Evolutionary conservation across 2,113 vertebrate species (phyloP), one percentile per base, ranked within the genome.

Genomic region (Setophaga petechia): DNA sequence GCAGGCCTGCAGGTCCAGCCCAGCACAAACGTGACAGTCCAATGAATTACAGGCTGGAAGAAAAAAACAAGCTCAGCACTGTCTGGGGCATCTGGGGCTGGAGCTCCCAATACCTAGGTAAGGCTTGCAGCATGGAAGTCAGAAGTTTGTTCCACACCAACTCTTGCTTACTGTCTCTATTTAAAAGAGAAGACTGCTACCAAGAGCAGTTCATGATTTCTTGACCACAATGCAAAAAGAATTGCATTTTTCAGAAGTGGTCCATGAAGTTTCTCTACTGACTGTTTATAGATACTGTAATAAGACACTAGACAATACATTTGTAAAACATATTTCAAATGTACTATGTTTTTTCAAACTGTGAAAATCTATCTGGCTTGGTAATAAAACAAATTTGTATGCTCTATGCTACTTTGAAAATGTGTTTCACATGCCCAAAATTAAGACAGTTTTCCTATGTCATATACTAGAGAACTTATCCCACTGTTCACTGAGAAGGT

Each of bases 341-440:
- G 97, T 97, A 97, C 97, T 97, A 97, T 62, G 37, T 94, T 88
- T 84, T 72, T 94, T 93, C 63, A 78, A 94, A 95, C 73, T 80
- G 63, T 95, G 91, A 97, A 93, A 95, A 97, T 80, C 89, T 95
- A 94, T 37, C 91, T 96, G 95, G 73, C 68, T 93, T 89, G 71
- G 54, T 77, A 96, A 89, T 86, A 92, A 90, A 90, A 35, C 31
- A 84, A 93, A 95, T 51, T 24, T 65, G 27, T 74, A 58, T 69
- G 63, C 68, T 87, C 85, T 87, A 79, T 17, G 27, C 93, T 96
- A 90, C 85, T 95, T 39, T 28, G 68, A 88, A 96, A 97, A 85
- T 7, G 49, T 85, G 57, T 92, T 97, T 93, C 72, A 91, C 66
- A 79, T 74, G 92, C 81, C 84, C 76, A 35, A 95, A 86, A 68